Conservation (phyloP, 2,797 vertebrate species). For the Pangasius sanitwongsei region DNA sequence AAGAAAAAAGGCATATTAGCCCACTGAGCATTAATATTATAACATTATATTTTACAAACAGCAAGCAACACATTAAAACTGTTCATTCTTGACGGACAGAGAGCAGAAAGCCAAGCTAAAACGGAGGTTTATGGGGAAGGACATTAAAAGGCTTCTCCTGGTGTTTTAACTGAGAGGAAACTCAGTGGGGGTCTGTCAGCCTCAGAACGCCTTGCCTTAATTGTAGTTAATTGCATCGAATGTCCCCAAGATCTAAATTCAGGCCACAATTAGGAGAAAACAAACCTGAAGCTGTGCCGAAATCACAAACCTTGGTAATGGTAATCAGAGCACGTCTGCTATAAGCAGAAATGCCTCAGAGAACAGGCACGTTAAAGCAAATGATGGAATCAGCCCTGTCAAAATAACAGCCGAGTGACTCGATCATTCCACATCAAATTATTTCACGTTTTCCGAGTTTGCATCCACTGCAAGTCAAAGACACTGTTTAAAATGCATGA, state of each 20-base stretch:
- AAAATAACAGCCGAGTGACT: neutral
- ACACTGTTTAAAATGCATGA: constrained; percentile 1
- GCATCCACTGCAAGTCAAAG: neutral
- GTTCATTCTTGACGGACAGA: neutral
- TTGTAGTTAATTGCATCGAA: constrained; percentile 33
- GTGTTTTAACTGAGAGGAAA: constrained; percentile 19
- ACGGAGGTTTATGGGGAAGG: neutral
- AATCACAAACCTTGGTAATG: neutral
- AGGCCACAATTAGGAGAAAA: constrained; percentile 2
- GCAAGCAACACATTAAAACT: neutral
- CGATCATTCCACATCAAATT: neutral
- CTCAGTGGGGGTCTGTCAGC: constrained; percentile 7
- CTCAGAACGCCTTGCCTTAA: constrained; percentile 22
- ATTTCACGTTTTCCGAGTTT: neutral
- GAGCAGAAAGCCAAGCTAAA: constrained; percentile 10
- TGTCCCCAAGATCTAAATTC: constrained; percentile 32
- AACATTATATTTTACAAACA: neutral
- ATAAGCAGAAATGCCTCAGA: neutral
- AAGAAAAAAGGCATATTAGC: neutral
- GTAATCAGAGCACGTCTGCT: neutral
- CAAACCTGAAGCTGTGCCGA: neutral
- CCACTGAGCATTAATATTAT: neutral
- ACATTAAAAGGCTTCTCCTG: neutral
- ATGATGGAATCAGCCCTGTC: neutral
- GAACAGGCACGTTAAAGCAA: neutral